phyloP scores from a whole-genome alignment of 2,113 vertebrate genomes.

The Oceanodroma tethys region DNA sequence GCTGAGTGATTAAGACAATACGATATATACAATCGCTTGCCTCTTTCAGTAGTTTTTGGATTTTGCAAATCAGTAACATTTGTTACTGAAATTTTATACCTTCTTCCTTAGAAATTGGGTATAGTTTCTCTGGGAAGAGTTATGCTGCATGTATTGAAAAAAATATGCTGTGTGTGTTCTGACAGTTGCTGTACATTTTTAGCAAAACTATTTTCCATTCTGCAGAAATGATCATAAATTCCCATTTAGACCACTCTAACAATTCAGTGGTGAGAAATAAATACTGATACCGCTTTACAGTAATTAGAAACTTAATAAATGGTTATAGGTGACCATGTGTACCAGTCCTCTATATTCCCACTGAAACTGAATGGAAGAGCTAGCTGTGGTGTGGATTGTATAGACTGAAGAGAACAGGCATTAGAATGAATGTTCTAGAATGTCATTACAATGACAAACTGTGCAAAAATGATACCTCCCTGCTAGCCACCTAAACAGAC shows the following conservation, averaged over 20 bases:
- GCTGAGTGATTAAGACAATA: neutral
- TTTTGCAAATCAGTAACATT: neutral
- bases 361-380: neutral
- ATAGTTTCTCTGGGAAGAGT: neutral
- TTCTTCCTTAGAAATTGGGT: neutral
- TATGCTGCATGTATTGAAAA: neutral
- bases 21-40: neutral
- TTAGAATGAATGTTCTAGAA: neutral
- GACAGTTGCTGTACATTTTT: neutral
- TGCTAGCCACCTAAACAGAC: neutral
- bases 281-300: neutral
- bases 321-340: accelerated
- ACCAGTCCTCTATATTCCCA: neutral
- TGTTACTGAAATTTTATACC: neutral
- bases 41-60: neutral
- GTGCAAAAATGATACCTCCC: neutral
- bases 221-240: neutral
- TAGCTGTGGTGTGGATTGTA: neutral
- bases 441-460: neutral
- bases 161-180: neutral
- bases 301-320: neutral
- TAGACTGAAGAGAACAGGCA: neutral
- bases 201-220: neutral
- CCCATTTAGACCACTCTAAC: neutral
- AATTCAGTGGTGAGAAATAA: neutral